phyloP scores from a whole-genome alignment of 2,888 invertebrate genomes.

The Pseudanteris insignis region DNA sequence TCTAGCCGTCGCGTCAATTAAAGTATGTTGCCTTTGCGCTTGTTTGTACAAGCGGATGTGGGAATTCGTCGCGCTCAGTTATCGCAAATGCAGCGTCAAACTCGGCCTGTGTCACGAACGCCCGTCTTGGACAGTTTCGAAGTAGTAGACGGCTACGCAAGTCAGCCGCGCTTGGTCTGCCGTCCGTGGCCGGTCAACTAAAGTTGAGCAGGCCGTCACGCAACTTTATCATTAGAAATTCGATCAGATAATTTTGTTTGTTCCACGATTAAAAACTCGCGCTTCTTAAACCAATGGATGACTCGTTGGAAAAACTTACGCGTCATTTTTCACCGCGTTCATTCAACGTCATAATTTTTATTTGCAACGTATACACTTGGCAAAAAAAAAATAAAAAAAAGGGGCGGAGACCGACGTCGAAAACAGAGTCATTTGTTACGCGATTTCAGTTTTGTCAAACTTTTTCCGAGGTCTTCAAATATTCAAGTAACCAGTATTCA shows the following conservation, averaged over 20 bases:
- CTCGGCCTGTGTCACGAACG: constrained; percentile 24
- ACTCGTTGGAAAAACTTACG: constrained; percentile 15
- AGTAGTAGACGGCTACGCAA: constrained; percentile 42
- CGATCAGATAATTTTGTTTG: constrained; percentile 64
- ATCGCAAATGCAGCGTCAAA: constrained; percentile 23
- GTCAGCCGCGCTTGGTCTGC: constrained; percentile 32
- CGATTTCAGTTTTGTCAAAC: constrained; percentile 2
- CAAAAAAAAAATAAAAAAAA: too few species aligned
- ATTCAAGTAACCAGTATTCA: too few species aligned
- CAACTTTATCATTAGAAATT: constrained; percentile 62
- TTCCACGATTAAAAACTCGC: constrained; percentile 56
- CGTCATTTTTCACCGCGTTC: constrained; percentile 8
- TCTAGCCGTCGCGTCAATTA: too few species aligned
- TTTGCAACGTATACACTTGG: too few species aligned
- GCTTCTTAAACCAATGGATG: constrained; percentile 48
- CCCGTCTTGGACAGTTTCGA: constrained; percentile 18
- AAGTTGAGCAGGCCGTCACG: constrained; percentile 56
- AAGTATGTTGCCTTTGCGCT: constrained; percentile 10
- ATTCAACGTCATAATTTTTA: constrained; percentile 15
- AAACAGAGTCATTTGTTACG: constrained; percentile 1
- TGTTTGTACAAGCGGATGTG: constrained; percentile 13
- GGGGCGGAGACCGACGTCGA: too few species aligned
- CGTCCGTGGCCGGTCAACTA: constrained; percentile 20
- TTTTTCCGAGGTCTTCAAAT: too few species aligned
- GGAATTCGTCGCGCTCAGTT: constrained; percentile 32